These are phyloP conservation scores for Nipponacmea schrenckii DNA, from an alignment of 2,888 invertebrate genomes.

Conservation along the genomic window DNA sequence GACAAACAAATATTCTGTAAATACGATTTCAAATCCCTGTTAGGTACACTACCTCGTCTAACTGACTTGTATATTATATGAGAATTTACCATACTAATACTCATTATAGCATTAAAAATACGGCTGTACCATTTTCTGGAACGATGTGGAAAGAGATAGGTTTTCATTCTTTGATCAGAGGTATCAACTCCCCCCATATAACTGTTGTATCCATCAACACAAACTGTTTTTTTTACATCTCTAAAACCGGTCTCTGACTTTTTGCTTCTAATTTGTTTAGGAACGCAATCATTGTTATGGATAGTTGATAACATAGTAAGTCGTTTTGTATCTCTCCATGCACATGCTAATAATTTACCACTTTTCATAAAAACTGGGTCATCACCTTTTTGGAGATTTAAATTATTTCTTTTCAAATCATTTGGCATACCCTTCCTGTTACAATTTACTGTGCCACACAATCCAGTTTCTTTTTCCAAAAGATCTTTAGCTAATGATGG, in stretches of 20 bases:
- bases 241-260: conserved; percentile 13
- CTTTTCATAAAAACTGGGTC: conserved; percentile 33
- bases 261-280: conserved; percentile 16
- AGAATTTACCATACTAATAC: too few relatives aligned
- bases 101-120: conserved; percentile 24
- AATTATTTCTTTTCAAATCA: conserved; percentile 17
- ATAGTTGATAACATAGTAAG: conserved; percentile 17
- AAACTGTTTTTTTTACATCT: conserved; percentile 19
- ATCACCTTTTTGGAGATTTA: conserved; percentile 27
- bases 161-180: conserved; percentile 21
- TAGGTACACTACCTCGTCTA: too few relatives aligned
- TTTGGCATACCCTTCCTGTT: conserved; percentile 28
- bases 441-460: conserved; percentile 28
- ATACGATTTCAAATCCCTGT: too few relatives aligned
- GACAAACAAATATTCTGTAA: too few relatives aligned
- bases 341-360: conserved; percentile 31
- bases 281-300: conserved; percentile 12
- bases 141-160: conserved; percentile 26
- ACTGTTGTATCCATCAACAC: conserved; percentile 20
- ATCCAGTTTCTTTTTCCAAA: conserved; percentile 12
- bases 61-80: too few relatives aligned
- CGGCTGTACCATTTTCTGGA: conserved; percentile 28
- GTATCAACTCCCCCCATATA: conserved; percentile 33
- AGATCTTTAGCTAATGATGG: too few relatives aligned
- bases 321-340: conserved; percentile 37